A percentile compares a stretch with the other conserved stretches of the same genome.
Conservation (phyloP, 2,797 vertebrate genomes). For the Loriculus beryllinus region DNA sequence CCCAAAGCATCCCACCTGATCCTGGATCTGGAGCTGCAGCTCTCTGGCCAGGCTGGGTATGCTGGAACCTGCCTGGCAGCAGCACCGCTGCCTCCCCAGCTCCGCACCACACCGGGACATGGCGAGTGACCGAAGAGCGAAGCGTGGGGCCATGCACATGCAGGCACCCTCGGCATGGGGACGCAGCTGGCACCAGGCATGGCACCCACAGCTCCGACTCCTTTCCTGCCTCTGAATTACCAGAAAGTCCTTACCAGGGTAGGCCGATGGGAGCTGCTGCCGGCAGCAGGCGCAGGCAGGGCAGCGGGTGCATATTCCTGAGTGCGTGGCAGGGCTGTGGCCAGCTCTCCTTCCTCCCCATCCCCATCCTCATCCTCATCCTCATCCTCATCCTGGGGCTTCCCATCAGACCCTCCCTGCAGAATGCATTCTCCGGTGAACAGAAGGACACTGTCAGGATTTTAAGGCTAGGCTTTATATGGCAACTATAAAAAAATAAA, state of each 20-base stretch:
- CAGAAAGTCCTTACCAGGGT: neutral
- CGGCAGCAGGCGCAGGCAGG: neutral
- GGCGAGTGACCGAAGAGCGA: neutral
- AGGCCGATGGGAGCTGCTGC: neutral
- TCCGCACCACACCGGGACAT: neutral
- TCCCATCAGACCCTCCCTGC: neutral
- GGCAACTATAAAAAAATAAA: slow-evolving; percentile 58
- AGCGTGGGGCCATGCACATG: neutral
- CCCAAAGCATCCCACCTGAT: neutral
- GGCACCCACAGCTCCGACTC: neutral
- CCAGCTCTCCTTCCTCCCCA: neutral
- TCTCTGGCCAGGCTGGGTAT: neutral
- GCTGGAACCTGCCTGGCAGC: neutral
- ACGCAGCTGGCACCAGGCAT: neutral
- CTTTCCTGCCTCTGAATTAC: slow-evolving; percentile 7
- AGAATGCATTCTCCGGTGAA: neutral
- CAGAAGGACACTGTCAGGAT: slow-evolving; percentile 18
- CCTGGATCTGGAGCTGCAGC: neutral
- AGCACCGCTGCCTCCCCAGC: neutral
- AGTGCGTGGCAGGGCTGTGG: slow-evolving; percentile 32
- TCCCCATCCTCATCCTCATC: neutral
- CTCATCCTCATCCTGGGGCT: neutral
- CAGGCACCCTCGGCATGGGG: neutral
- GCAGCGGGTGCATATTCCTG: slow-evolving; percentile 42
- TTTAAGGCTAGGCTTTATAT: slow-evolving; percentile 71